A percentile compares a stretch with the other conserved stretches of the same genome.
Evolutionary conservation across 2,797 vertebrate genomes (phyloP).

Genomic region (Poecilia velifera): DNA sequence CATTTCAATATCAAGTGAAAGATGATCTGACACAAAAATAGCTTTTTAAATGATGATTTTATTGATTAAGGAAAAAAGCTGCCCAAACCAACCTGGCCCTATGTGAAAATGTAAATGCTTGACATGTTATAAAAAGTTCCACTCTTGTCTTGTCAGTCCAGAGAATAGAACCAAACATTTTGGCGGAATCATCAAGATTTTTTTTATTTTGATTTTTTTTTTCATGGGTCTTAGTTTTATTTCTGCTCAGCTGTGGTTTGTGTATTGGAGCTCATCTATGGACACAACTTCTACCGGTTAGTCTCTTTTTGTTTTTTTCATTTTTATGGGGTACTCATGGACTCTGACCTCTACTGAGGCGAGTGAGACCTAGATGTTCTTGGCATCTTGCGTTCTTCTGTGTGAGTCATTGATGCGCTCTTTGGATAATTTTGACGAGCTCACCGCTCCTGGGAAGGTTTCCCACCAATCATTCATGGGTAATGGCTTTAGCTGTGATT

Average conservation of each 20-base stretch:
- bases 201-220: not conserved
- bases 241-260: not conserved
- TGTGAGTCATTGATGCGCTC: not conserved
- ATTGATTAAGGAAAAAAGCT: not conserved
- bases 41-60: not conserved
- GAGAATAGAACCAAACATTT: not conserved
- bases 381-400: not conserved
- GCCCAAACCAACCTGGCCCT: not conserved
- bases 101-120: not conserved
- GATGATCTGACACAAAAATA: not conserved
- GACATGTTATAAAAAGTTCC: not conserved
- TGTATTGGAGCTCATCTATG: not conserved
- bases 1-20: not conserved
- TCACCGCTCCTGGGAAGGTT: not conserved
- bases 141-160: not conserved
- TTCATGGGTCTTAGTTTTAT: not conserved
- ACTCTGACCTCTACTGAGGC: not conserved
- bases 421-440: not conserved
- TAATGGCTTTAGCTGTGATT: too few species aligned
- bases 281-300: not conserved
- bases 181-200: not conserved
- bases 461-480: not conserved
- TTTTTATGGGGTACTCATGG: not conserved
- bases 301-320: not conserved
- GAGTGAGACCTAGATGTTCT: not conserved